Base-by-base conservation (phyloP, 2,888 invertebrate species). In the Pachydiplax longipennis region DNA sequence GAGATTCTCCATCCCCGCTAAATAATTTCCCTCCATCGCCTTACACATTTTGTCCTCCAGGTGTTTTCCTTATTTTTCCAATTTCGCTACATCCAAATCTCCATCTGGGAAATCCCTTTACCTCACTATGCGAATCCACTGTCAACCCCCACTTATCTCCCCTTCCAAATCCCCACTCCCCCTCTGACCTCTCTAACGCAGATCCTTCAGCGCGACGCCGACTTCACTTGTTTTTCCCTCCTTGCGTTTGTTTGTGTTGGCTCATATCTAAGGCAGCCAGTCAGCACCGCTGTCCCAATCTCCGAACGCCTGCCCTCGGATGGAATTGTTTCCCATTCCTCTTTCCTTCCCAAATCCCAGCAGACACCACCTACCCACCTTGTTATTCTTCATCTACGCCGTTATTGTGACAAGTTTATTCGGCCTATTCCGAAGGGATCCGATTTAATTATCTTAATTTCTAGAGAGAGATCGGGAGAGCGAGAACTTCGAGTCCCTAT, bases 251-350 rank as follows among this genome's bases (percentile, higher is more conserved):
- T 87, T 87, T 87, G 87, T 37, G 87, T 61, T 87, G 53, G 87
- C n/a, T 87, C 87, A 87, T 87, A 87, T 87, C 87, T 61, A 58
- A 87, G 87, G 18, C 87, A 87, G 37, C 87, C 87, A 87, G 87
- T 61, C 83, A 61, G 58, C 31, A 31, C 58, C 83, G 25, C 31
- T 22, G 31, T 87, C 35, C 58, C 87, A 61, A 87, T 87, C 87
- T 87, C 58, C 35, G 87, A 61, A 87, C 61, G 58, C 87, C 87
- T 37, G 35, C 58, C 53, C 35, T 87, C 35, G 87, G 87, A 31
- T 61, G 35, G 61, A 87, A 87, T 87, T 61, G 87, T 87, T 61
- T 87, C 61, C 58, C 44, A 13, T 44, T 44, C n/a, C 53, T 48
- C 53, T 58, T 31, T 31, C 58, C 58, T 6, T 37, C 35, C 87